These are phyloP conservation scores for Andrena chrysosceles DNA, from an alignment of 2,888 invertebrate species.

Conservation along the genomic window DNA sequence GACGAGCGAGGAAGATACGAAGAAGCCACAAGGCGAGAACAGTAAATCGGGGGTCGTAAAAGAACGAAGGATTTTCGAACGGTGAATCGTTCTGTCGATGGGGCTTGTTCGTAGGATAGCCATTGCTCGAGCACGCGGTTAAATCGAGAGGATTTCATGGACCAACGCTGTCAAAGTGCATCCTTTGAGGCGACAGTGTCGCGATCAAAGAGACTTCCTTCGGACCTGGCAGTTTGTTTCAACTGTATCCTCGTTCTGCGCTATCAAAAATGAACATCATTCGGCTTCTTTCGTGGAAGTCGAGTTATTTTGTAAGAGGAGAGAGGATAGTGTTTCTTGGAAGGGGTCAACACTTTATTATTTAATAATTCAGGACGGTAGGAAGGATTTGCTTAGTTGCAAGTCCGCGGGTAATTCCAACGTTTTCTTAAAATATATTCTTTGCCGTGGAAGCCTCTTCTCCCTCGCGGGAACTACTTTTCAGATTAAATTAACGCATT, in stretches of 20 bases:
- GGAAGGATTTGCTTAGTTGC: not conserved
- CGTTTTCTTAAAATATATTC: not conserved
- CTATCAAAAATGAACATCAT: too few relatives aligned
- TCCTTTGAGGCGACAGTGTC: not conserved
- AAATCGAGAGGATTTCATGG: conserved; percentile 12
- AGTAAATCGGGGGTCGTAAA: conserved; percentile 55
- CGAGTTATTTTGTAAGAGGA: too few relatives aligned
- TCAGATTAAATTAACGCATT: conserved; percentile 18
- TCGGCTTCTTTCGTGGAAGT: too few relatives aligned
- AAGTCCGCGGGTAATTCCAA: not conserved
- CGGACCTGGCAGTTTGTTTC: too few relatives aligned
- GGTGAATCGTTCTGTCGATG: conserved; percentile 27
- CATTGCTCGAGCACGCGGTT: conserved; percentile 5
- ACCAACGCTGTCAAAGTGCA: not conserved
- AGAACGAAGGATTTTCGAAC: conserved; percentile 38
- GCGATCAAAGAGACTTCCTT: not conserved
- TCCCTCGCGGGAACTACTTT: not conserved
- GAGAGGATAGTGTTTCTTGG: too few relatives aligned
- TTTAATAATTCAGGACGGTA: too few relatives aligned
- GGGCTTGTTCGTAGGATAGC: conserved; percentile 13
- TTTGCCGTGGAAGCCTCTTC: not conserved
- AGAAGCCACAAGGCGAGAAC: conserved; percentile 17
- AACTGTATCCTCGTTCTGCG: too few relatives aligned
- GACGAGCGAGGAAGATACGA: conserved; percentile 58
- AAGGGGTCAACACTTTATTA: too few relatives aligned